Base-by-base conservation (phyloP, 2,888 invertebrate genomes). In the Phengaris alcon region DNA sequence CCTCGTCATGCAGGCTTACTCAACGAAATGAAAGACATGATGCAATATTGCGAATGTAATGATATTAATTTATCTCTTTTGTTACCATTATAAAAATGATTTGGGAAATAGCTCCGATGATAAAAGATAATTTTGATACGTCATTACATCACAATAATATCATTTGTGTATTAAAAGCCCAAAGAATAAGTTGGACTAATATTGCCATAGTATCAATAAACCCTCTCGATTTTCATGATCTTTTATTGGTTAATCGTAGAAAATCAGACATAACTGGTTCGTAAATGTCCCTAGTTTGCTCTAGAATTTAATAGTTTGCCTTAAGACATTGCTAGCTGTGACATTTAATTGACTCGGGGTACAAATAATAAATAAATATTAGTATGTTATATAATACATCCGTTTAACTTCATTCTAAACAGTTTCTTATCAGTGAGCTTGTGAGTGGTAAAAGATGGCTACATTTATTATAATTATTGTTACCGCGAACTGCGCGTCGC, bases 401-500 rank as follows among this genome's bases (percentile, higher is more conserved):
- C 35, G 35, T 35, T 35, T 35, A 35, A 3, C 2, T 35, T 35
- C 4, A 35, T 35, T 35, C 35, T 35, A 35, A 35, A 35, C 35
- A 35, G 35, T 35, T 4, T 35, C 35, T 35, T 35, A 3, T 35
- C 35, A 1, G 35, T 35, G 35, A 35, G 35, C 3, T 35, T 35
- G 35, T 35, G 35, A 35, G 35, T 35, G 4, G 4, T 35, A 3
- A 35, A 35, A 35, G 35, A 3, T 35, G 22, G 22, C 22, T 35
- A 35, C 3, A 35, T 35, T 4, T 35, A 35, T 35, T 35, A 3
- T 35, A 35, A 22, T 35, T 35, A 35, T 35, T 35, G 35, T 35
- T 13, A 95, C 95, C 7, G 95, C 94, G 86, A 96, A 73, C 96
- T 96, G 92, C 0, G 94, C 95, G 80, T 96, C 96, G 48, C 95